Conservation (phyloP, 2,888 invertebrate species). For the Masnerella sp. region DNA sequence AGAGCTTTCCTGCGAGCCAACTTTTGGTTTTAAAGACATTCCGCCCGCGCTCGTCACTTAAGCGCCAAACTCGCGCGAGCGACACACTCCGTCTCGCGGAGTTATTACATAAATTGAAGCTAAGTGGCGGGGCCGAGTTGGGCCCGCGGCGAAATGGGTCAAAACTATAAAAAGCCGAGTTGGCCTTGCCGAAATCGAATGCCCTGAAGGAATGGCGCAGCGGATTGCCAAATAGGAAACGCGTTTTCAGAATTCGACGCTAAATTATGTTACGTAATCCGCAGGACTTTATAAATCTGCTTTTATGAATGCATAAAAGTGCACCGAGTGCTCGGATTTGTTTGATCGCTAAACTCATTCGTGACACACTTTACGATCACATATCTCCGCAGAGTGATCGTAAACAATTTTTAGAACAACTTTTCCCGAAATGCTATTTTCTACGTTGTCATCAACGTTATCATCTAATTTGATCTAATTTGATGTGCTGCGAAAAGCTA, state of each 20-base stretch:
- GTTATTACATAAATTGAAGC: slow-evolving; percentile 66
- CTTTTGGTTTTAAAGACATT: slow-evolving; percentile 26
- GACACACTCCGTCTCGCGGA: slow-evolving; percentile 33
- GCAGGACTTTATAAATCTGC: slow-evolving; percentile 16
- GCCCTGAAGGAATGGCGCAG: slow-evolving; percentile 7
- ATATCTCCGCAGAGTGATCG: neutral
- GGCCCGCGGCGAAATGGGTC: slow-evolving; percentile 65
- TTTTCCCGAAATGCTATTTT: no score
- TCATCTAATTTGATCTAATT: neutral
- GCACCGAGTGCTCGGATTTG: neutral
- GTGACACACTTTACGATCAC: slow-evolving; percentile 10
- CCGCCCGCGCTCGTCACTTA: slow-evolving; percentile 10
- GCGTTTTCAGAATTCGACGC: slow-evolving; percentile 13
- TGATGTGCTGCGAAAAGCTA: neutral
- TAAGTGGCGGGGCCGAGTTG: slow-evolving; percentile 61
- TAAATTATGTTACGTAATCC: slow-evolving; percentile 26
- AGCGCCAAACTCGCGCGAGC: slow-evolving; percentile 10
- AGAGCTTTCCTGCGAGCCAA: slow-evolving; percentile 42
- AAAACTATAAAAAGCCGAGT: slow-evolving; percentile 41
- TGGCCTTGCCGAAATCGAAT: slow-evolving; percentile 15
- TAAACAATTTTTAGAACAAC: slow-evolving; percentile 6
- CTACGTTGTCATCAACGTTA: no score
- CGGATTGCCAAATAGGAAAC: slow-evolving; percentile 25
- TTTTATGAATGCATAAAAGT: slow-evolving; percentile 18
- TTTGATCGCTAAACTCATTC: slow-evolving; percentile 10